Percentiles rank a stretch among this genome's conserved stretches.
phyloP scores from a whole-genome alignment of 2,113 vertebrate species.

The Murina feae region DNA sequence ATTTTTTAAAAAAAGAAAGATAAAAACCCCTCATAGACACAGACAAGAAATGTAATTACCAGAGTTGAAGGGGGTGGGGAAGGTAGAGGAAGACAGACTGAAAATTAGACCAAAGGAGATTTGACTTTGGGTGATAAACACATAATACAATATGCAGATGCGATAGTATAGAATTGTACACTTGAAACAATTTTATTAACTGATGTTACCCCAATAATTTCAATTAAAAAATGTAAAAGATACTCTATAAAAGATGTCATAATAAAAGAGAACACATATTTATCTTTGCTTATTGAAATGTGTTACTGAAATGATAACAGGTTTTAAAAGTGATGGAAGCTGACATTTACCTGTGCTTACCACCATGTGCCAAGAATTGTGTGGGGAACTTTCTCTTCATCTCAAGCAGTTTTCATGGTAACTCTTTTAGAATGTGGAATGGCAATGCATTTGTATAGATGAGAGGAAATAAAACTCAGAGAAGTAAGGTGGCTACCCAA shows the following conservation, averaged over 20 bases:
- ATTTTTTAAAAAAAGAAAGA: not conserved
- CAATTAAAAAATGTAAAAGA: not conserved
- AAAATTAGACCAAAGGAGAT: not conserved
- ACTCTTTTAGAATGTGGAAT: not conserved
- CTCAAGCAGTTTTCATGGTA: not conserved
- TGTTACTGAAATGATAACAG: not conserved
- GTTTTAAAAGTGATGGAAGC: not conserved
- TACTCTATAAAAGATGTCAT: not conserved
- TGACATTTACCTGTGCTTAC: not conserved
- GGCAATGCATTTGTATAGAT: not conserved
- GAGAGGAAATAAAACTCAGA: not conserved
- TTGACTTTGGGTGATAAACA: not conserved
- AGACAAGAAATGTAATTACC: not conserved
- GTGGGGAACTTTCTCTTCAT: not conserved
- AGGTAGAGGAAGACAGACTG: not conserved
- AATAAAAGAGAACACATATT: constrained; percentile 16
- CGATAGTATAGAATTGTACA: not conserved
- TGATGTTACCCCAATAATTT: not conserved
- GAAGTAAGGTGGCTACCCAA: not conserved
- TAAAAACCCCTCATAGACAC: not conserved
- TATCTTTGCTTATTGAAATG: constrained; percentile 19
- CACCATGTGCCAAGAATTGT: not conserved
- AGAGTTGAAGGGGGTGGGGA: not conserved
- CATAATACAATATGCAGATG: not conserved
- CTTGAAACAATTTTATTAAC: not conserved